Base-by-base conservation (phyloP, 1,140 invertebrate genomes). In the Neodiprion fabricii region DNA sequence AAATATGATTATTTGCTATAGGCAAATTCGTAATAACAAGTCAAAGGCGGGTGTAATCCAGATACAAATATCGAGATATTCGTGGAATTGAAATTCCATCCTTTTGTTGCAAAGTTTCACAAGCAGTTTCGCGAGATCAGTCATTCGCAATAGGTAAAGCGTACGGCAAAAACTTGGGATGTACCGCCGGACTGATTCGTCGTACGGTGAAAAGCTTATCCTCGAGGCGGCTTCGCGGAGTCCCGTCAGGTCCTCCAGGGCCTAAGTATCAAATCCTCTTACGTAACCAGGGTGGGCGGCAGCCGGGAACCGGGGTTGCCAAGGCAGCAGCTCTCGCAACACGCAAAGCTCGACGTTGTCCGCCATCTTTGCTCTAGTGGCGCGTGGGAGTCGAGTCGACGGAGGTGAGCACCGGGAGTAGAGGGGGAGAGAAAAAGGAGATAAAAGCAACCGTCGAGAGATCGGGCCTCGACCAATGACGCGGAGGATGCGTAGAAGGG, bases 241-340 rank as follows among this genome's bases (percentile, higher is more conserved):
- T 65, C 61, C 61, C 17, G 61, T 1, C 61, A 65, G 17, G 61
- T 14, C 7, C 17, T 14, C 61, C 2, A 17, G 12, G 61, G 1
- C 61, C 61, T 21, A 65, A 17, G 61, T 21, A 65, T 40, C 28
- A 40, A 40, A 40, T 40, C 28, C 28, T 40, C 28, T 40, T 40
- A 40, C 28, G 28, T 40, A 40, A 40, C 28, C 28, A 71, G 70
- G 73, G 72, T 68, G 61, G 83, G 86, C 79, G 75, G 79, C 80
- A 78, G 77, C 85, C 81, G 83, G 80, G 82, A 82, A 82, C 83
- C 86, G 85, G 86, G 86, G 86, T 88, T 88, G 85, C 84, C 86
- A 87, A 84, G 85, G 85, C 84, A 85, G 87, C 86, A 86, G 84
- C 82, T 86, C 86, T 87, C 82, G 84, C 86, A 86, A 88, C 85